A percentile compares a stretch with the other conserved stretches of the same genome.
Conservation (phyloP, 2,113 vertebrate species). For the Vidua chalybeata region DNA sequence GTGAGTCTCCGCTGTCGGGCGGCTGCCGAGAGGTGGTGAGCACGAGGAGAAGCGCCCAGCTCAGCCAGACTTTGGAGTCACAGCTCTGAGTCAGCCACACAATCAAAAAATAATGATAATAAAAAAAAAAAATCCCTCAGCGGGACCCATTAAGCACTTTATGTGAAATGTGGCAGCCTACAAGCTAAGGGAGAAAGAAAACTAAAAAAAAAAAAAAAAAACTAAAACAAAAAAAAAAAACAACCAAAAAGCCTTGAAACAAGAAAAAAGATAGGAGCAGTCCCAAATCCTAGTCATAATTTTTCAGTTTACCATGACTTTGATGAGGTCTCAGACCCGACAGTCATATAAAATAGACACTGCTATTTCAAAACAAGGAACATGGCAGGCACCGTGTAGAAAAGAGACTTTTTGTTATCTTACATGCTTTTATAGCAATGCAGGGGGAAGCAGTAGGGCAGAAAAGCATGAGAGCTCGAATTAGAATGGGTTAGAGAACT, state of each 20-base stretch:
- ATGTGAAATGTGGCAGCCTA: constrained; percentile 50
- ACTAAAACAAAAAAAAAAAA: not conserved
- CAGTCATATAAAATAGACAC: constrained; percentile 74
- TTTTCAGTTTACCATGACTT: constrained; percentile 79
- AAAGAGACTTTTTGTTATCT: constrained; percentile 65
- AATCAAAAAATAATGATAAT: not conserved
- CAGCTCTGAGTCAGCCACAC: constrained; percentile 56
- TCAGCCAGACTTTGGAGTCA: constrained; percentile 62
- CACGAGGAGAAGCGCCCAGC: constrained; percentile 55
- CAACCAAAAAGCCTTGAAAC: not conserved
- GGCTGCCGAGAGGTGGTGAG: constrained; percentile 47
- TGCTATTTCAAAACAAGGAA: constrained; percentile 71
- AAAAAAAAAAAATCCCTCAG: constrained; percentile 1
- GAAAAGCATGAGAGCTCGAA: constrained; percentile 74
- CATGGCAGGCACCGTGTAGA: constrained; percentile 74
- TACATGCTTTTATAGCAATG: constrained; percentile 82
- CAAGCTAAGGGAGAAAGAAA: constrained; percentile 6
- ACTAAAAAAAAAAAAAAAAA: not conserved
- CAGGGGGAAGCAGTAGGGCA: constrained; percentile 77
- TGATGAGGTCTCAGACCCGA: constrained; percentile 74
- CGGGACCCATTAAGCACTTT: constrained; percentile 37
- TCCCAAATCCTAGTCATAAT: constrained; percentile 51
- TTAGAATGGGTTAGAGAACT: constrained; percentile 75
- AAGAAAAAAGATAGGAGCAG: constrained; percentile 39
- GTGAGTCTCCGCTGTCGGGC: constrained; percentile 25